Evolutionary conservation across 2,888 invertebrate species (phyloP).

Genomic region (Bruchidius siliquastri): DNA sequence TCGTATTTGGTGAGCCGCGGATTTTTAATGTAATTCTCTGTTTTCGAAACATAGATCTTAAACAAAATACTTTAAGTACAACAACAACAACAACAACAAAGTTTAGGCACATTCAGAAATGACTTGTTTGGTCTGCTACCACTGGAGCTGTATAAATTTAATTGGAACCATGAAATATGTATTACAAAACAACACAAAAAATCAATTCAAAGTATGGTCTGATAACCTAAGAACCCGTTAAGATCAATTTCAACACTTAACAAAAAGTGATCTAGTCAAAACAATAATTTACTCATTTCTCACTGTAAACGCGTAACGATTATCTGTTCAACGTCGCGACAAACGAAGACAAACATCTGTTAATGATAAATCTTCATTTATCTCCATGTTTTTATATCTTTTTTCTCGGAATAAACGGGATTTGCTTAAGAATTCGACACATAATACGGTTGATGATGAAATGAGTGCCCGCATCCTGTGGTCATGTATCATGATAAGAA

Average conservation of each 20-base stretch:
- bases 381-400: background rate
- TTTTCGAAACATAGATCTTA: too few relatives aligned
- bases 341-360: background rate
- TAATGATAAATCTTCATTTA: background rate
- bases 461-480: background rate
- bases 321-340: background rate
- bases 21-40: too few relatives aligned
- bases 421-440: background rate
- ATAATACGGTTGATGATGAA: background rate
- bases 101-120: too few relatives aligned
- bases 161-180: background rate
- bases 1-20: too few relatives aligned
- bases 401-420: background rate
- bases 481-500: background rate
- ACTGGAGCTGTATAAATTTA: background rate
- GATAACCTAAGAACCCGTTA: background rate
- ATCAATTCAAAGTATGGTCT: background rate
- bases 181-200: background rate
- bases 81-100: too few relatives aligned
- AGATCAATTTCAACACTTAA: background rate
- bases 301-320: background rate
- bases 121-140: background rate
- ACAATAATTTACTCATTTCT: background rate
- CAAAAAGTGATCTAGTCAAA: background rate
- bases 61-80: too few relatives aligned